These are phyloP conservation scores for Simalia tracyae DNA, from an alignment of 2,797 vertebrate species.

Conservation along the genomic window DNA sequence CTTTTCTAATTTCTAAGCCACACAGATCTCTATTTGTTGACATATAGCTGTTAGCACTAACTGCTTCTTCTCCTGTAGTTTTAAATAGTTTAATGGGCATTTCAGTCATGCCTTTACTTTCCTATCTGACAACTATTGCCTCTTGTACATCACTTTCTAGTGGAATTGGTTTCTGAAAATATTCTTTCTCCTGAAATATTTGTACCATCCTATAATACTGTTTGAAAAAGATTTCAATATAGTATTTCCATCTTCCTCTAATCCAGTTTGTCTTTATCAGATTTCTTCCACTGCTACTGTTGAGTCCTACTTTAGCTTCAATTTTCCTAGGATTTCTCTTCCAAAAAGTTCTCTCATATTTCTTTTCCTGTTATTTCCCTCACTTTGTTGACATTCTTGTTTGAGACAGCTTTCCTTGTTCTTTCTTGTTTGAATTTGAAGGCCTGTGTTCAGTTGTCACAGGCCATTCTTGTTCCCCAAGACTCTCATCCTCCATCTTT, in stretches of 20 bases:
- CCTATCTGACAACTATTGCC: background rate
- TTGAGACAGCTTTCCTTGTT: background rate
- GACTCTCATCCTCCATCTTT: background rate
- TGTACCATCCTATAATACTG: background rate
- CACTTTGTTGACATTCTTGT: background rate
- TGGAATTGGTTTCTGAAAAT: background rate
- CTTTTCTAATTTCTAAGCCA: background rate
- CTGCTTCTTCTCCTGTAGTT: background rate
- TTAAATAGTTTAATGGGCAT: background rate
- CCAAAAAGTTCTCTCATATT: background rate
- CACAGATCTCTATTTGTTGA: background rate
- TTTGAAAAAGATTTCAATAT: background rate
- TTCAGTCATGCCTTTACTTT: background rate
- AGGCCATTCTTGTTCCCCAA: background rate
- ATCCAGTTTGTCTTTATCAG: background rate
- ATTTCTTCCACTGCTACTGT: background rate
- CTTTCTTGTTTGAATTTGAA: background rate
- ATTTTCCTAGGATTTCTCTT: background rate
- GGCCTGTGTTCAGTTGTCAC: background rate
- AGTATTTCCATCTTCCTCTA: background rate
- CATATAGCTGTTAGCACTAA: background rate
- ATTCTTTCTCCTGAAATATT: background rate
- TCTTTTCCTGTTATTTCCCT: background rate
- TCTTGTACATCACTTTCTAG: background rate
- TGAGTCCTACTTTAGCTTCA: background rate